Base-by-base conservation (phyloP, 1,140 invertebrate species). In the Physella acuta region DNA sequence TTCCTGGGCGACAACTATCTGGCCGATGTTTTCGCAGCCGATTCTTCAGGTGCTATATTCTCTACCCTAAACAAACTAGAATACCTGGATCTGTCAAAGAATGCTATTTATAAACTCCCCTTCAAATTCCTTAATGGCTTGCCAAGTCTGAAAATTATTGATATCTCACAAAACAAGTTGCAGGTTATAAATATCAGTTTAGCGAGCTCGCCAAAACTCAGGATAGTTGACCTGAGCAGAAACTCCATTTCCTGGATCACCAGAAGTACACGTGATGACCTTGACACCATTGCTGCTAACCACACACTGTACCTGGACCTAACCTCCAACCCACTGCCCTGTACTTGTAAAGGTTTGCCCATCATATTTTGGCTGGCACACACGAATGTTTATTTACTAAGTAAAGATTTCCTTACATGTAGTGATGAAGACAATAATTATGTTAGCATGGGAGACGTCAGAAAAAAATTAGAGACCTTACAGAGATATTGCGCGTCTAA, bases 341-440 rank as follows among this genome's bases (percentile, higher is more conserved):
- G 62, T 24, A 64, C 62, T 2, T 64, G 62, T 37, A 33, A 52
- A 16, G 62, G 62, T 5, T 51, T 64, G 33, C 39, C 49, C 49
- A 33, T 52, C 20, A 51, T 64, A 64, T 1, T 2, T 31, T 64
- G 62, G 62, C 30, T 64, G 2, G 3, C 2, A 14, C 16, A 26
- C 1, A 39, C 62, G 3, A 31, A 34, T 2, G 34, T 64, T 3
- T 2, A 26, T 26, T 52, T 64, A 24, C 1, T 64, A 33, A 64
- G 26, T 30, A 14, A 31, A n/a, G 49, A 51, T 11, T 53, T 31
- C 26, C 30, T 52, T 30, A 4, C 17, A 3, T 64, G 62, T 53
- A 5, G 1, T 17, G 14, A 1, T 24, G 49, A 36, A 1, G 49
- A 49, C 44, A 33, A 49, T n/a, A 20, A 14, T 16, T 0, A 1